These are phyloP conservation scores for Drosophila anomalata DNA, from an alignment of 2,888 invertebrate species.

Conservation along the genomic window DNA sequence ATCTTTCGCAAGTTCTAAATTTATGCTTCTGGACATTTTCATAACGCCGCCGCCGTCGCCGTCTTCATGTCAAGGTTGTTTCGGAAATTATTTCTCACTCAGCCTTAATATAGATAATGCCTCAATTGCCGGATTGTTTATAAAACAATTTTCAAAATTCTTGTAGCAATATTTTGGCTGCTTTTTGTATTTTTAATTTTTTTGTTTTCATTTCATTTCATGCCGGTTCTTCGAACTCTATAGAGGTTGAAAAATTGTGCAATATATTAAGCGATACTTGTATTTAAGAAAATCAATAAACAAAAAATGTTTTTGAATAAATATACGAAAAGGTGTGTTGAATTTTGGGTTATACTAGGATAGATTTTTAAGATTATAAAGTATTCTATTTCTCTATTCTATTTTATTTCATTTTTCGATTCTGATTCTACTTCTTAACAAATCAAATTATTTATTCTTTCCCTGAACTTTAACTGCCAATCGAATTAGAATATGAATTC, in stretches of 20 bases:
- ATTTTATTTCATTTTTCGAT: not conserved
- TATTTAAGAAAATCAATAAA: conserved; percentile 10
- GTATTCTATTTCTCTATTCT: not conserved
- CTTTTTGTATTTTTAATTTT: not conserved
- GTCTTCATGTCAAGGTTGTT: conserved; percentile 31
- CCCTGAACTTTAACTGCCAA: conserved; percentile 30
- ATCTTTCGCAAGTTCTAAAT: conserved; percentile 14
- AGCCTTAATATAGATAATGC: conserved; percentile 8
- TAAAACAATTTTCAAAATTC: conserved; percentile 33
- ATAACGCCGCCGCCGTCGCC: conserved; percentile 6
- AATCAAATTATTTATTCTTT: conserved; percentile 14
- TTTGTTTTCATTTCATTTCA: not conserved
- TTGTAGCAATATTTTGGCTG: conserved; percentile 15
- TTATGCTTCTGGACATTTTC: conserved; percentile 42
- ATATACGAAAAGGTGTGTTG: too few relatives aligned
- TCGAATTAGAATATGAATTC: conserved; percentile 34
- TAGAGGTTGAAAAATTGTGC: conserved; percentile 7
- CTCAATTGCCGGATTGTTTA: conserved; percentile 39
- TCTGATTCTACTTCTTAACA: not conserved
- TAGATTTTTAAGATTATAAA: not conserved
- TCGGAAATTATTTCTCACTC: conserved; percentile 15
- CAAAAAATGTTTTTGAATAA: not conserved
- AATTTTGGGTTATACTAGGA: too few relatives aligned
- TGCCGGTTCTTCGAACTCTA: conserved; percentile 7
- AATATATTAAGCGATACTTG: not conserved